Base-by-base conservation (phyloP, 2,113 vertebrate genomes). In the Ammodytes dubius region DNA sequence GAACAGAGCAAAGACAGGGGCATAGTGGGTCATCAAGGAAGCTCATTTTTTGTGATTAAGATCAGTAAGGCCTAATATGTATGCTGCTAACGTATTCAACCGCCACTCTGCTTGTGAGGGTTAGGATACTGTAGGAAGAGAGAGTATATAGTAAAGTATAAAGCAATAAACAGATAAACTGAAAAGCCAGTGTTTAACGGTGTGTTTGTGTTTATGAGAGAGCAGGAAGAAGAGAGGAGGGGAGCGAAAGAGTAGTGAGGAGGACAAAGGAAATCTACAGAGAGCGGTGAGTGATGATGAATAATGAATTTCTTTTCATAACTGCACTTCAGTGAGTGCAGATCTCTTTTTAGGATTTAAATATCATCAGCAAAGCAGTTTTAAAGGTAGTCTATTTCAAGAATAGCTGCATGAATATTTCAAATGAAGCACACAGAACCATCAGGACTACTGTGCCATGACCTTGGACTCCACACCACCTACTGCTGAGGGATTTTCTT, bases 351-450 rank as follows among this genome's bases (percentile, higher is more conserved):
- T 77, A 57, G 83, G 90, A 85, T 90, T 90, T 79, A 73, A 89
- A 91, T 87, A 89, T 87, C 46, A 84, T 74, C 70, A 56, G 47
- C 66, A 6, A 56, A 84, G 77, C 76, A 83, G 81, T 90, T 87
- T 27, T 82, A 76, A 87, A 77, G 74, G 79, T 19, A 77, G 77
- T 69, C 61, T 70, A 72, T 84, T 90, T 83, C 64, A 84, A 85
- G 89, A 72, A 84, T 37, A 60, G 81, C 74, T 59, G 58, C 64
- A 76, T 91, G 63, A 92, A 90, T 91, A 89, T 88, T 83, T 83
- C 27, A 72, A 89, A 81, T 42, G 56, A 10, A 27, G 15, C 77
- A 84, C 52, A 78, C 49, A 76, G 59, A 84, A 47, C 40, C 6
- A 42, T 47, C 77, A 2, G 54, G 63, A 77, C 73, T 52, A 66